Base-by-base conservation (phyloP, 2,113 vertebrate genomes). In the Halcyon senegalensis region DNA sequence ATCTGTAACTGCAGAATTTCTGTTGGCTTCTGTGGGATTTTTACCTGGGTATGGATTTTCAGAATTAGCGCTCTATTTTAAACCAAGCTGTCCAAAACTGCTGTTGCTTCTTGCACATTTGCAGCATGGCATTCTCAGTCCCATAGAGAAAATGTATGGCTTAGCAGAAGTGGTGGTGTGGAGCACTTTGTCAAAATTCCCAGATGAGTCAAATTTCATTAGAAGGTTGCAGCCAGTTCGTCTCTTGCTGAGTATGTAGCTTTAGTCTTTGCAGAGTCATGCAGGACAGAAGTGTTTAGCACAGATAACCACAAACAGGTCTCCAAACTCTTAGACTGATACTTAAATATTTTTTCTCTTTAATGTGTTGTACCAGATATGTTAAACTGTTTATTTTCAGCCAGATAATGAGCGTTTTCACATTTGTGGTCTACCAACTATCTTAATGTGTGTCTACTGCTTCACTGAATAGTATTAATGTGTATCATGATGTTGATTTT, bases 221-320 rank as follows among this genome's bases (percentile, higher is more conserved):
- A 95, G 77, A 44, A 74, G 63, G 37, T 66, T 91, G 85, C 72
- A 94, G 93, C 82, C 90, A 73, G 91, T 84, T 93, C 94, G 91
- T 89, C 77, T 96, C 84, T 91, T 93, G 77, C 84, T 83, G 84
- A 77, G 89, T 55, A 5, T 1, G 6, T 87, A 59, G 62, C 94
- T 91, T 87, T 50, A 85, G 77, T 46, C 92, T 95, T 95, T 95
- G 93, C 96, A 94, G 94, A 93, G 95, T 97, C 96, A 95, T 74
- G 67, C 89, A 85, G 89, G 80, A 89, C 89, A 67, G 63, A 94
- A 95, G 41, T 93, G 92, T 96, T 96, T 18, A 63, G 58, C 56
- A 91, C 77, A 95, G 95, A 96, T 96, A 96, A 95, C 90, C 94
- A 89, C 96, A 95, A 91, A 84, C 72, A 74, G 16, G 69, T 55